A percentile compares a stretch with the other conserved stretches of the same genome.
These are phyloP conservation scores for Yponomeuta cagnagella DNA, from an alignment of 2,888 invertebrate genomes.

Conservation along the genomic window DNA sequence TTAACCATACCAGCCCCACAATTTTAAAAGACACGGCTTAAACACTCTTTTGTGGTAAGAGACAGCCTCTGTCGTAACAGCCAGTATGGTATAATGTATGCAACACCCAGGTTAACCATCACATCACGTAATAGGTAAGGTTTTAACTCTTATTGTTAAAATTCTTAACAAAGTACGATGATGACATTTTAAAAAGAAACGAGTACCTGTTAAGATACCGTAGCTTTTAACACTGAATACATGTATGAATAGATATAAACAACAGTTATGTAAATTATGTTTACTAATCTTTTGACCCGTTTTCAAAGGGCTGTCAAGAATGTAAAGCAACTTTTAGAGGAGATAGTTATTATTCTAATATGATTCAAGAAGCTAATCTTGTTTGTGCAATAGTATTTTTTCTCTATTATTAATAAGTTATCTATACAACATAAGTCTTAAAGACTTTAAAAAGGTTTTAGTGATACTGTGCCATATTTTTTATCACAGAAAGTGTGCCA, in stretches of 20 bases:
- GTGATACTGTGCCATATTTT: constrained; percentile 10
- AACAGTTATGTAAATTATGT: background rate
- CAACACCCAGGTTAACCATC: too few relatives aligned
- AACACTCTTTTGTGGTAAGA: too few relatives aligned
- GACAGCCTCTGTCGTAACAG: too few relatives aligned
- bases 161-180: background rate
- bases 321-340: too few relatives aligned
- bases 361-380: background rate
- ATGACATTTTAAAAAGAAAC: background rate
- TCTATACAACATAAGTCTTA: background rate
- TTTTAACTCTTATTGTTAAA: background rate
- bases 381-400: constrained; percentile 5
- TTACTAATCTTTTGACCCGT: background rate
- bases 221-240: background rate
- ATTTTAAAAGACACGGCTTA: too few relatives aligned
- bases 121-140: constrained; percentile 23
- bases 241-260: background rate
- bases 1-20: too few relatives aligned
- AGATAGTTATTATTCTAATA: background rate
- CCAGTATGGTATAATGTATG: too few relatives aligned
- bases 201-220: background rate
- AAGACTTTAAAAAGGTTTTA: background rate
- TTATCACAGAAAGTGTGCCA: background rate
- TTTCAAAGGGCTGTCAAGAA: too few relatives aligned
- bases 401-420: background rate